Percentiles rank a stretch among this genome's conserved stretches.
phyloP scores from a whole-genome alignment of 1,140 invertebrate species.

The Drosophila arawakana region DNA sequence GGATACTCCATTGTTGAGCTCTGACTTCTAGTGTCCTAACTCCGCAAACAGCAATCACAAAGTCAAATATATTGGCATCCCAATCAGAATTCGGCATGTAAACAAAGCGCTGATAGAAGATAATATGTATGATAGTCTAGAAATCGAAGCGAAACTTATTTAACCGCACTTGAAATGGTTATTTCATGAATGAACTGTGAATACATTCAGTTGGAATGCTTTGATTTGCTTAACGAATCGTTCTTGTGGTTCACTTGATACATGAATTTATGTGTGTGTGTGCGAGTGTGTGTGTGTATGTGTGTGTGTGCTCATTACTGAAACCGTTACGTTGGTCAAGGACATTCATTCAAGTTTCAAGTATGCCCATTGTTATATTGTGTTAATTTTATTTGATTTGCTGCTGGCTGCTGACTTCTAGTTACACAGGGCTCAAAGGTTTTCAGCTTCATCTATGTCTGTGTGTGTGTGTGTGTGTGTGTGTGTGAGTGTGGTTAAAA shows the following conservation, averaged over 20 bases:
- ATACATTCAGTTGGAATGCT: neutral
- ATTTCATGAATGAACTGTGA: constrained; percentile 1
- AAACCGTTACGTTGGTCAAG: constrained; percentile 13
- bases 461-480: too few relatives aligned
- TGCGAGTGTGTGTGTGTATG: neutral
- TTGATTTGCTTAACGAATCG: constrained; percentile 28
- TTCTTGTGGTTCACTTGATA: constrained; percentile 1
- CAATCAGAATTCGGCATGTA: neutral
- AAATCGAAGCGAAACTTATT: constrained; percentile 5
- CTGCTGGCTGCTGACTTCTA: constrained; percentile 9
- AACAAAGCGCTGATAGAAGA: neutral
- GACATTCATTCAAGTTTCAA: constrained; percentile 19
- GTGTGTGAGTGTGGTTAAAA: constrained; percentile 3
- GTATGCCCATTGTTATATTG: constrained; percentile 40
- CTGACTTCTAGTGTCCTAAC: too few relatives aligned
- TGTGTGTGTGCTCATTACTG: neutral
- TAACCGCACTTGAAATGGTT: constrained; percentile 5
- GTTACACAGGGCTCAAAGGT: constrained; percentile 29
- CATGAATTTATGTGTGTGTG: neutral
- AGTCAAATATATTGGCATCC: too few relatives aligned
- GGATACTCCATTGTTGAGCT: too few relatives aligned
- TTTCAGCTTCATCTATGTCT: neutral
- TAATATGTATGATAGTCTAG: neutral
- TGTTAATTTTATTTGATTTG: constrained; percentile 52
- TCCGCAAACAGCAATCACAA: too few relatives aligned